phyloP scores from a whole-genome alignment of 2,797 vertebrate species.

The Adelosebastes latens region DNA sequence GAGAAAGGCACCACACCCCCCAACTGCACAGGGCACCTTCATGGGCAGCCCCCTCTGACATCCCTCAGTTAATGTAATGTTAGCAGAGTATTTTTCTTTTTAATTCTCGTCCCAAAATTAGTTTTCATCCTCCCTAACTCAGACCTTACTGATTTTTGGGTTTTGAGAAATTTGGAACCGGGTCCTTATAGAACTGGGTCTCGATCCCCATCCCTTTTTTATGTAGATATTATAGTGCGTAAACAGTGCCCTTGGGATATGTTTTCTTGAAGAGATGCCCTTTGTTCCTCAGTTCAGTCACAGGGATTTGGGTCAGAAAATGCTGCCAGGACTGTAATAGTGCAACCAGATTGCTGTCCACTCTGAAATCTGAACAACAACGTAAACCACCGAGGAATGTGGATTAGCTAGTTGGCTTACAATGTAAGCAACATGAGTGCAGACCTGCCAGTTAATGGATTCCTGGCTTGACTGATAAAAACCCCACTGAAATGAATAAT shows the following conservation, averaged over 20 bases:
- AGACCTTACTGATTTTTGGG: no score
- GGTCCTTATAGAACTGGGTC: no score
- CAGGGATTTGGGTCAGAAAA: conserved; percentile 23
- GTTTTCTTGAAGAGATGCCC: background rate
- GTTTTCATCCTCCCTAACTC: no score
- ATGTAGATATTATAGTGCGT: background rate
- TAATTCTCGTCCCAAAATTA: no score
- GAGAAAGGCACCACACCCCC: no score
- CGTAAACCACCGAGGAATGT: conserved; percentile 3
- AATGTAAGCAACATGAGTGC: conserved; percentile 5
- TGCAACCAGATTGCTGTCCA: conserved; percentile 24
- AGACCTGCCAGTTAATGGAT: conserved; percentile 31
- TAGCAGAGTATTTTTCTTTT: no score
- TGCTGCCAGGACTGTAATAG: conserved; percentile 6
- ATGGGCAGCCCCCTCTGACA: no score
- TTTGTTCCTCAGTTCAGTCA: background rate
- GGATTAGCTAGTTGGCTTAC: conserved; percentile 27
- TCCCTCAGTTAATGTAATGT: no score
- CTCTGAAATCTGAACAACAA: conserved; percentile 23
- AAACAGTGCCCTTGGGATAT: background rate
- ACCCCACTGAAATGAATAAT: conserved; percentile 28
- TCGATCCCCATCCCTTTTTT: background rate
- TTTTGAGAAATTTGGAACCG: no score
- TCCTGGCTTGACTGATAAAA: conserved; percentile 43
- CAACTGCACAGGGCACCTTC: no score